Evolutionary conservation across 2,113 vertebrate species (phyloP), one percentile per base, ranked within the genome.

Genomic region (Myotis lucifugus): DNA sequence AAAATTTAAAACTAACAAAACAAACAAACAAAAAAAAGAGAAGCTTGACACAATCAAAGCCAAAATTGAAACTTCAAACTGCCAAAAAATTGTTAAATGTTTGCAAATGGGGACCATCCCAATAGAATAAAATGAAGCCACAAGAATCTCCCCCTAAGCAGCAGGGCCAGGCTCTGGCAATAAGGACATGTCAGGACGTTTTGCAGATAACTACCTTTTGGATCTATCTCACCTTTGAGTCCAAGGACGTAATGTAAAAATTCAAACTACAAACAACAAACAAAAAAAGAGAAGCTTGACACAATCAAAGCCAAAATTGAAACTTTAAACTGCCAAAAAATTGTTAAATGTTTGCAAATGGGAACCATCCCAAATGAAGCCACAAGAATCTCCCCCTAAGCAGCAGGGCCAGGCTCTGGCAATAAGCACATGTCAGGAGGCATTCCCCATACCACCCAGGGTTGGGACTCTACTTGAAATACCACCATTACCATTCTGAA

Each of bases 1-100:
- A 70, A 66, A 76, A 69, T 59, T 78, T 42, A 19, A 88, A 83
- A 87, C 66, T 23, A 73, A 27, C 59, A 27, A 61, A 61, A 61
- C 9, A 61, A 61, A 61, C 2, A 50, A 50, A 48, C 23, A 66
- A 59, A 23, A 17, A 42, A 56, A 52, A 96, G 17, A 34, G 76
- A 61, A 48, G 2, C 29, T 48, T 90, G n/a, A 92, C 56, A 90
- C 10, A 59, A 59, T 2, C n/a, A 66, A 96, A 85, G 59, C 18
- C 52, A 86, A 97, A 90, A 78, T 50, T 78, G 73, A 86, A 94
- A 85, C 21, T 83, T 82, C 18, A 79, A 78, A 37, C 48, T 81
- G n/a, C 40, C n/a, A 94, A 82, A 54, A 21, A 82, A 61, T 54
- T 46, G 9, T 74, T 72, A 56, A 90, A 72, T 46, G 23, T 94